Percentiles rank a stretch among this genome's conserved stretches.
Evolutionary conservation across 2,888 invertebrate species (phyloP).

Genomic region (Hypomecis atomaria): DNA sequence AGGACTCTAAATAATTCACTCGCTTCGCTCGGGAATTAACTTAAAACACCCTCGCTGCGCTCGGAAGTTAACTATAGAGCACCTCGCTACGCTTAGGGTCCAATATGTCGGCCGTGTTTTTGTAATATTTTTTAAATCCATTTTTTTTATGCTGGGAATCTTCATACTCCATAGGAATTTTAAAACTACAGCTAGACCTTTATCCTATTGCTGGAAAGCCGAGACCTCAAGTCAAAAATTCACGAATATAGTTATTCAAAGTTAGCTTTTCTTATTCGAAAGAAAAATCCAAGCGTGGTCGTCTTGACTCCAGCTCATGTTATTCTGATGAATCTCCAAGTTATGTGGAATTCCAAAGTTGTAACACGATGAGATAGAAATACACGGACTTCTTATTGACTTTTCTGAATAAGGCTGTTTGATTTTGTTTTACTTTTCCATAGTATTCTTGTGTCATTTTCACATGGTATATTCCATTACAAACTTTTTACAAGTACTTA

Average conservation of each 20-base stretch:
- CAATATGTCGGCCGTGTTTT: too few species aligned
- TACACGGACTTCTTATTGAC: conserved; percentile 35
- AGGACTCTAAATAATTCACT: too few species aligned
- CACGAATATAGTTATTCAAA: conserved; percentile 28
- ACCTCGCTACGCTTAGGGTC: too few species aligned
- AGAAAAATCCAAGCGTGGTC: conserved; percentile 34
- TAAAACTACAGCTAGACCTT: too few species aligned
- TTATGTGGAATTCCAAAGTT: conserved; percentile 32
- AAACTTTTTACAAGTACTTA: background rate
- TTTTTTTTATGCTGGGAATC: too few species aligned
- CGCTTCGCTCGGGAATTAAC: too few species aligned
- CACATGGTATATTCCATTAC: background rate
- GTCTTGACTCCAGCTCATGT: conserved; percentile 44
- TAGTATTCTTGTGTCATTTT: background rate
- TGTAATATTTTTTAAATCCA: too few species aligned
- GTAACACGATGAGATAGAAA: conserved; percentile 43
- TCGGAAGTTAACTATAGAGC: too few species aligned
- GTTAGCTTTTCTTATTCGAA: conserved; percentile 33
- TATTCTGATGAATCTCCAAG: conserved; percentile 48
- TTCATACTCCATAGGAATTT: too few species aligned
- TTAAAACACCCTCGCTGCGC: too few species aligned
- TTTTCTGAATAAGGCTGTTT: conserved; percentile 7
- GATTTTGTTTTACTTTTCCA: conserved; percentile 6
- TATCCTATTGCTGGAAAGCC: too few species aligned
- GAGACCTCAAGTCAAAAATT: conserved; percentile 1